These are phyloP conservation scores for Haliclystus octoradiatus DNA, from an alignment of 30 jellyfish, hydroid and myxozoan species.

Conservation along the genomic window DNA sequence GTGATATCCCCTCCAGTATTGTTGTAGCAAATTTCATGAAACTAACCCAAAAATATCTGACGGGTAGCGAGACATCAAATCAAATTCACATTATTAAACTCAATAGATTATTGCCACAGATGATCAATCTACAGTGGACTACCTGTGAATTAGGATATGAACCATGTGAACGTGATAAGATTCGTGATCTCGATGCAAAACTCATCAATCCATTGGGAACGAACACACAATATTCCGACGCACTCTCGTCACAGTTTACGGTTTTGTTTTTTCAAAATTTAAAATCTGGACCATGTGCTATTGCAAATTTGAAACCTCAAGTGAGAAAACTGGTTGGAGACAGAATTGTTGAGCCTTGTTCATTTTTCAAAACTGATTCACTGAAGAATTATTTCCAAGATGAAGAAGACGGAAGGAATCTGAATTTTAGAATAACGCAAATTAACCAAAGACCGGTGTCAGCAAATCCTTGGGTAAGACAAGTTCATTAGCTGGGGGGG, in stretches of 20 bases:
- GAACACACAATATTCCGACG: not conserved
- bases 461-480: conserved; percentile 49
- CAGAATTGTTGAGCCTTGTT: conserved; percentile 38
- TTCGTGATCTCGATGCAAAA: conserved; percentile 1
- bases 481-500: too few relatives aligned
- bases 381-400: conserved; percentile 51
- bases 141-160: conserved; percentile 40
- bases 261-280: not conserved
- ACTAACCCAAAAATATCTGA: not conserved
- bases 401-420: conserved; percentile 50
- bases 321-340: conserved; percentile 29
- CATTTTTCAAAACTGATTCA: conserved; percentile 35
- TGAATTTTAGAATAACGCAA: conserved; percentile 24
- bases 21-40: not conserved
- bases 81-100: not conserved
- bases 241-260: conserved; percentile 3
- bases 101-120: not conserved
- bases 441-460: conserved; percentile 49
- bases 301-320: conserved; percentile 43
- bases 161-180: conserved; percentile 48
- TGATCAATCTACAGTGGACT: conserved; percentile 18
- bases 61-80: not conserved
- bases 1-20: not conserved
- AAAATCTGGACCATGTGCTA: conserved; percentile 52
- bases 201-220: conserved; percentile 13